These are phyloP conservation scores for Micrastur ruficollis DNA, from an alignment of 2,797 vertebrate genomes.

Conservation along the genomic window DNA sequence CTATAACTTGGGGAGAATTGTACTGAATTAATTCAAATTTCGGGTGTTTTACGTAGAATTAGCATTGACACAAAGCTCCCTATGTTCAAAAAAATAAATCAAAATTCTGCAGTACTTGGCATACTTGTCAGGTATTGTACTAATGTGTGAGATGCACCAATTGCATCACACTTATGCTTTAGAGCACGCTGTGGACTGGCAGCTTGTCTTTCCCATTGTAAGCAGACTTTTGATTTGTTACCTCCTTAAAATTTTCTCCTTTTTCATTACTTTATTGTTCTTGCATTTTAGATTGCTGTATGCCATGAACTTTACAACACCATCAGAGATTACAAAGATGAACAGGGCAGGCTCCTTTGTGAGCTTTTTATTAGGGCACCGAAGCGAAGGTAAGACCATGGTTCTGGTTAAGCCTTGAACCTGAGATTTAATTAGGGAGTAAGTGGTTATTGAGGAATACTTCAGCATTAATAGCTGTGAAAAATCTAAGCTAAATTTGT, in stretches of 20 bases:
- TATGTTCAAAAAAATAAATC: not conserved
- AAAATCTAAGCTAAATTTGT: not conserved
- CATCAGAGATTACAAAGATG: constrained; percentile 94
- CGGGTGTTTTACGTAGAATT: not conserved
- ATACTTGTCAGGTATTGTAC: not conserved
- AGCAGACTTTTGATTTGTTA: not conserved
- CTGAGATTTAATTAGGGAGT: not conserved
- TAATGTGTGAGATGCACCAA: not conserved
- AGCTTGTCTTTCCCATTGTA: not conserved
- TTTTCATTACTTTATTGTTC: not conserved
- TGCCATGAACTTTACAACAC: constrained; percentile 97
- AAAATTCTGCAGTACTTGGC: not conserved
- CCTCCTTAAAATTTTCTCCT: not conserved
- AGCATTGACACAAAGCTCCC: not conserved
- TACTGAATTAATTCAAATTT: not conserved
- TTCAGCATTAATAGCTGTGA: not conserved
- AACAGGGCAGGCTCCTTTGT: constrained; percentile 90
- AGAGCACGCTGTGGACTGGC: not conserved
- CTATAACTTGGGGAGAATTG: not conserved
- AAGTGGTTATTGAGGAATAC: not conserved
- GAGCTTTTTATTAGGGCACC: constrained; percentile 94
- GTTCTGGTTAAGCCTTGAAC: not conserved
- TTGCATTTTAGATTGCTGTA: constrained; percentile 86
- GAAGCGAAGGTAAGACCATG: constrained; percentile 87
- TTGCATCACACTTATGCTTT: not conserved